Percentiles rank a stretch among this genome's conserved stretches.
Conservation (phyloP, 2,888 invertebrate genomes). For the Idaea biselata region DNA sequence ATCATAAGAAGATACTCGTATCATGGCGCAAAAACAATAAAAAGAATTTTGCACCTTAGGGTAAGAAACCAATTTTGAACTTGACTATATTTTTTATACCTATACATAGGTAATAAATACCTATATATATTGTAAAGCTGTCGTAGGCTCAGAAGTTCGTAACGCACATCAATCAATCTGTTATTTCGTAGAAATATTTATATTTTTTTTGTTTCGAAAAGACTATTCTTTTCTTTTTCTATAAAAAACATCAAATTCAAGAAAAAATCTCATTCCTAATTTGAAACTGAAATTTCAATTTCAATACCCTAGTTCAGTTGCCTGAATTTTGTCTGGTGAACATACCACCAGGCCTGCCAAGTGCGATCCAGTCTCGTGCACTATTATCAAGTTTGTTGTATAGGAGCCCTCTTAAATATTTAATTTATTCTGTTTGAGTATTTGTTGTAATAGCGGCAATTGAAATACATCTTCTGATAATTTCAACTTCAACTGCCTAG, state of each 20-base stretch:
- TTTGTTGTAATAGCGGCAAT: no score
- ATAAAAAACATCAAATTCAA: not conserved
- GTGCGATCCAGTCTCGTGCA: no score
- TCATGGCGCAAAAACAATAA: not conserved
- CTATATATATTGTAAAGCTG: not conserved
- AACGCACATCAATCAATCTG: not conserved
- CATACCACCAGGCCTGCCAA: not conserved
- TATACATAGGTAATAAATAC: not conserved
- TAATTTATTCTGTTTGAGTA: no score
- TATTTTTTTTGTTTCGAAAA: not conserved
- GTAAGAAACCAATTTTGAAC: no score
- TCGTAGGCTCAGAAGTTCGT: not conserved
- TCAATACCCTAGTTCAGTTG: constrained; percentile 4
- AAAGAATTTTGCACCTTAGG: not conserved
- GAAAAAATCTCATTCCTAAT: constrained; percentile 9
- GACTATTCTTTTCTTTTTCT: no score
- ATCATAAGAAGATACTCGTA: no score
- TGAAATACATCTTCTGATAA: no score
- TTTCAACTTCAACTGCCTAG: no score
- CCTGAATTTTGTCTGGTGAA: constrained; percentile 4
- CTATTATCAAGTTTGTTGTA: no score
- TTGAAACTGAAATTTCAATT: no score
- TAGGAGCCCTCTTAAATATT: no score
- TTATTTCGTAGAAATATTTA: not conserved
- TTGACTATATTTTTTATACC: no score